Conservation (phyloP, 2,797 vertebrate species). For the Myoxocephalus aenaeus region DNA sequence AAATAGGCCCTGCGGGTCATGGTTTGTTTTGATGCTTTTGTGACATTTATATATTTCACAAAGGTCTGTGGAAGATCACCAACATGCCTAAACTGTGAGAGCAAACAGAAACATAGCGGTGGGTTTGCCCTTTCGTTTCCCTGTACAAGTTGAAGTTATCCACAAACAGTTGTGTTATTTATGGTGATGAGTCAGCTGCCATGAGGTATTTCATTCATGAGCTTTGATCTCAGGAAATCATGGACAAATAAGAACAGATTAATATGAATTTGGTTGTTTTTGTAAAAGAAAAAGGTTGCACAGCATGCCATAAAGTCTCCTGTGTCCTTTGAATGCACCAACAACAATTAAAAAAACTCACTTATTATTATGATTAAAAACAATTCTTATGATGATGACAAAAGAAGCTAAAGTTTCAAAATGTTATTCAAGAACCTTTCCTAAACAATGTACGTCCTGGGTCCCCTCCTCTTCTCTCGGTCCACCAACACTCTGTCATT, state of each 20-base stretch:
- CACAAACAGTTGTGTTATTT: background rate
- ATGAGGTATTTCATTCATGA: slow-evolving; percentile 23
- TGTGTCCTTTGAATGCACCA: slow-evolving; percentile 8
- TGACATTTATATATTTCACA: background rate
- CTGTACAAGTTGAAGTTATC: background rate
- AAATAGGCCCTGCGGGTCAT: slow-evolving; percentile 14
- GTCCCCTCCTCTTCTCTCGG: too few relatives aligned
- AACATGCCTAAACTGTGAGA: background rate
- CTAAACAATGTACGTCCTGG: background rate
- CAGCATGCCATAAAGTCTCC: background rate
- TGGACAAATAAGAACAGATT: slow-evolving; percentile 29
- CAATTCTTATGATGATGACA: background rate
- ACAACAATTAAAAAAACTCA: background rate
- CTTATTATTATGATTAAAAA: too few relatives aligned
- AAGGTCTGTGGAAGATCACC: background rate
- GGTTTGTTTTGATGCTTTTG: background rate
- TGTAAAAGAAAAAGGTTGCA: background rate
- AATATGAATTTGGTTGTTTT: background rate
- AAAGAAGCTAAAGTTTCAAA: background rate
- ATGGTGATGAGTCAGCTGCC: background rate
- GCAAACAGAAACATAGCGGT: background rate
- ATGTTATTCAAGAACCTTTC: background rate
- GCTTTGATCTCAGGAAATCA: slow-evolving; percentile 9
- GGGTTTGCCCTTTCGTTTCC: background rate
- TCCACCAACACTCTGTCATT: too few relatives aligned